Percentiles rank a stretch among this genome's conserved stretches.
Evolutionary conservation across 2,113 vertebrate genomes (phyloP).

Genomic region (Actenoides lindsayi): DNA sequence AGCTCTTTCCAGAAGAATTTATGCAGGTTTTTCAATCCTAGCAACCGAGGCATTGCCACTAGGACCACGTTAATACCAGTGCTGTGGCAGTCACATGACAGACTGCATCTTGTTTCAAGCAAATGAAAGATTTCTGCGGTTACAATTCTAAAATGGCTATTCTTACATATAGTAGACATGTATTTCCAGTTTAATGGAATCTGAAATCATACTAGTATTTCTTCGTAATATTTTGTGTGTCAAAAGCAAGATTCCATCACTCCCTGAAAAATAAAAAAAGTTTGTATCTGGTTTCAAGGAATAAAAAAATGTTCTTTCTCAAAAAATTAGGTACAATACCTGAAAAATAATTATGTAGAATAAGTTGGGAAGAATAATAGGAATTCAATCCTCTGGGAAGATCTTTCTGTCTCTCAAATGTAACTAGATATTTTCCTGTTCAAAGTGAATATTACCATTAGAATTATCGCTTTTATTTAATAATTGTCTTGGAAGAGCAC

Average conservation of each 20-base stretch:
- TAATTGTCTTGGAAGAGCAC: background rate
- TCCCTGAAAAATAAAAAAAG: background rate
- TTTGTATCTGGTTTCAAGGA: background rate
- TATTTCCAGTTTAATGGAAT: background rate
- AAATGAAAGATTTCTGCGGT: background rate
- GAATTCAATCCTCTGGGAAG: background rate
- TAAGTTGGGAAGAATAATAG: background rate
- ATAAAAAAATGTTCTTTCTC: background rate
- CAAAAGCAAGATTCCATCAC: background rate
- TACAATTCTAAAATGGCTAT: background rate
- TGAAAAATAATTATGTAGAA: background rate
- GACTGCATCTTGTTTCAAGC: background rate
- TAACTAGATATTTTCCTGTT: background rate
- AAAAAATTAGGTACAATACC: background rate
- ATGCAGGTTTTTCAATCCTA: background rate
- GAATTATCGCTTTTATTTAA: background rate
- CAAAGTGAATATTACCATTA: background rate
- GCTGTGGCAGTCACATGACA: background rate
- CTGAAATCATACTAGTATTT: background rate
- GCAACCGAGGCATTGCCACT: fast-evolving
- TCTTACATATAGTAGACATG: background rate
- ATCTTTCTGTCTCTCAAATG: background rate
- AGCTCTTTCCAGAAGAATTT: background rate
- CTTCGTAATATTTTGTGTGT: background rate
- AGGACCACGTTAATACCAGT: background rate